Evolutionary conservation across 53 echinoderm and acorn worm genomes (phyloP).

Genomic region (Crossaster papposus): DNA sequence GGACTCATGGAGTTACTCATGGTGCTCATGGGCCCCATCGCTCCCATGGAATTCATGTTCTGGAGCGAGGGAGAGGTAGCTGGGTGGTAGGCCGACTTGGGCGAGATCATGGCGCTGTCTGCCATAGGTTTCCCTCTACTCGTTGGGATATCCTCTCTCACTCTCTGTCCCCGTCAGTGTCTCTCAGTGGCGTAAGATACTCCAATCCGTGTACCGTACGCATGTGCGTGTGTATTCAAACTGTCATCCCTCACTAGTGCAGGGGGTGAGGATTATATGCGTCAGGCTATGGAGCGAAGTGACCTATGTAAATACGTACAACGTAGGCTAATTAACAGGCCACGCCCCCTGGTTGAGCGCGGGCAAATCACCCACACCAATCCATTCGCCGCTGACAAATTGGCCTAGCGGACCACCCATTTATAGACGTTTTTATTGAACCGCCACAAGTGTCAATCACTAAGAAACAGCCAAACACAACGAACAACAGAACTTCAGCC

Average conservation of each 20-base stretch:
- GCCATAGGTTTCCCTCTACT: constrained; percentile 72
- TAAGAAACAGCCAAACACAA: constrained; percentile 41
- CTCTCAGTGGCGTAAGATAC: constrained; percentile 20
- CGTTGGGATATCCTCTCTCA: constrained; percentile 33
- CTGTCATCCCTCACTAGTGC: constrained; percentile 57
- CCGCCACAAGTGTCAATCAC: constrained; percentile 63
- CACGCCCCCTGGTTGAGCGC: constrained; percentile 72
- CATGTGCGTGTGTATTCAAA: constrained; percentile 56
- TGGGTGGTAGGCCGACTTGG: constrained; percentile 89
- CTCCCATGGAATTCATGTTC: constrained; percentile 61
- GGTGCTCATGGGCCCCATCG: constrained; percentile 79
- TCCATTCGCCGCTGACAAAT: constrained; percentile 56
- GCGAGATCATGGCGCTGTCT: constrained; percentile 91
- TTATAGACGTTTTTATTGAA: constrained; percentile 65
- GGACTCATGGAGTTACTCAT: constrained; percentile 73
- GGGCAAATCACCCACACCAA: constrained; percentile 66
- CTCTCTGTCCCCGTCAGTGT: not conserved
- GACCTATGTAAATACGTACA: constrained; percentile 76
- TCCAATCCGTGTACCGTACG: constrained; percentile 52
- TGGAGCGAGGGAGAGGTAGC: constrained; percentile 70
- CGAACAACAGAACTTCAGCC: constrained; percentile 41
- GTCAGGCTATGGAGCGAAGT: constrained; percentile 59
- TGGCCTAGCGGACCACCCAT: constrained; percentile 77
- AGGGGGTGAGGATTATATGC: constrained; percentile 58
- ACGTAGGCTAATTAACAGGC: constrained; percentile 81